Percentiles rank a stretch among this genome's conserved stretches.
Conservation (phyloP, 1,140 invertebrate genomes). For the Wiebesia pumilae region DNA sequence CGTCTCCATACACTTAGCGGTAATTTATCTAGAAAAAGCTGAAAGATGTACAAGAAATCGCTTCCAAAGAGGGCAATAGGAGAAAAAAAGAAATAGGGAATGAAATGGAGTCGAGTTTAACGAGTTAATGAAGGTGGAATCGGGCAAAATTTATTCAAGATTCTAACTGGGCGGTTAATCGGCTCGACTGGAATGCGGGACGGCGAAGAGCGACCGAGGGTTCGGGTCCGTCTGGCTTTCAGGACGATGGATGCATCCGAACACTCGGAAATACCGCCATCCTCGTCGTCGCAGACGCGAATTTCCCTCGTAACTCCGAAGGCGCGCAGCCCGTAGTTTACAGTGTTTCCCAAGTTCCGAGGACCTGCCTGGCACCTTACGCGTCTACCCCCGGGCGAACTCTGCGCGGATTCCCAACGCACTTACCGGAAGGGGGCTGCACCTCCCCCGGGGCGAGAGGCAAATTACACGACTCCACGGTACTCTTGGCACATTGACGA, state of each 20-base stretch:
- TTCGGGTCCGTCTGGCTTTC: not conserved
- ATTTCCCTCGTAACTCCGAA: conserved; percentile 13
- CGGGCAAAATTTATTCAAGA: conserved; percentile 34
- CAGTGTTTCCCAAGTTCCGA: conserved; percentile 4
- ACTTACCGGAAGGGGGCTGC: not conserved
- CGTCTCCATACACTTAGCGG: no score
- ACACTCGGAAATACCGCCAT: not conserved
- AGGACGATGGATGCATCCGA: not conserved
- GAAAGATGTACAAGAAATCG: no score
- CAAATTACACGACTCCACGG: conserved; percentile 25
- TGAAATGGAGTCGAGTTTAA: conserved; percentile 6
- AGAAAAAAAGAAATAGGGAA: conserved; percentile 42
- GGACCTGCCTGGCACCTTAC: no score
- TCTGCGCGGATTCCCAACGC: conserved; percentile 25
- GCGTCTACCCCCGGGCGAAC: not conserved
- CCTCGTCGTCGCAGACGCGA: not conserved
- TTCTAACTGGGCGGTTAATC: conserved; percentile 26
- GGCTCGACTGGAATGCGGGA: conserved; percentile 5
- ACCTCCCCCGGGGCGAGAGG: not conserved
- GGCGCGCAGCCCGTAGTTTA: conserved; percentile 23
- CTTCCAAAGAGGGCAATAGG: conserved; percentile 12
- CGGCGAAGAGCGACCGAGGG: not conserved
- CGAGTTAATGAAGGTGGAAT: conserved; percentile 18
- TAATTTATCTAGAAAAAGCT: no score
- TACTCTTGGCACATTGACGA: conserved; percentile 21